Evolutionary conservation across 2,113 vertebrate species (phyloP).

Genomic region (Peucedramus taeniatus): DNA sequence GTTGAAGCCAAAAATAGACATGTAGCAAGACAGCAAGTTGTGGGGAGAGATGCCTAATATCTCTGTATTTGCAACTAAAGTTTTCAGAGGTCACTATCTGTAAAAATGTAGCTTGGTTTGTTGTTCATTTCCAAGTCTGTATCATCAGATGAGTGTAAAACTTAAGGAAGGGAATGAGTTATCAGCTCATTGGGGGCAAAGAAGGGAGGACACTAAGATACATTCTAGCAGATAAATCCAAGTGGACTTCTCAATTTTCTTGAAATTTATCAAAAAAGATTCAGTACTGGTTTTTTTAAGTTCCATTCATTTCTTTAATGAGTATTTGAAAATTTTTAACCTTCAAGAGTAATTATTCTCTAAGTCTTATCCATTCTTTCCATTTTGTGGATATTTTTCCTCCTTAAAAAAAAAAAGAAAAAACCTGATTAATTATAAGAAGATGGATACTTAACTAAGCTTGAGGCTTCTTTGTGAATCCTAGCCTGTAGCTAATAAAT

Average conservation of each 20-base stretch:
- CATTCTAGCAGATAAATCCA: not conserved
- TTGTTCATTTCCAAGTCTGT: not conserved
- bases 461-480: not conserved
- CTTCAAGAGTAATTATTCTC: conserved; percentile 29
- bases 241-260: conserved; percentile 14
- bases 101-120: not conserved
- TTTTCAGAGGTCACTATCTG: not conserved
- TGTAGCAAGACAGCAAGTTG: not conserved
- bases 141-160: not conserved
- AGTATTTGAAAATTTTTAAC: conserved; percentile 24
- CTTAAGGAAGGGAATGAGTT: not conserved
- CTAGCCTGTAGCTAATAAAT: conserved; percentile 20
- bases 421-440: conserved; percentile 41
- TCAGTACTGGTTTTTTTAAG: not conserved
- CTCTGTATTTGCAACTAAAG: not conserved
- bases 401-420: not conserved
- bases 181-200: not conserved
- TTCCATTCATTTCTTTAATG: conserved; percentile 33
- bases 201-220: not conserved
- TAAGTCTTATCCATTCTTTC: conserved; percentile 11
- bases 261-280: not conserved
- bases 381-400: conserved; percentile 14
- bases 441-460: conserved; percentile 21
- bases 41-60: not conserved
- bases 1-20: not conserved